Base-by-base conservation (phyloP, 1,140 invertebrate species). In the Telenomus remus region DNA sequence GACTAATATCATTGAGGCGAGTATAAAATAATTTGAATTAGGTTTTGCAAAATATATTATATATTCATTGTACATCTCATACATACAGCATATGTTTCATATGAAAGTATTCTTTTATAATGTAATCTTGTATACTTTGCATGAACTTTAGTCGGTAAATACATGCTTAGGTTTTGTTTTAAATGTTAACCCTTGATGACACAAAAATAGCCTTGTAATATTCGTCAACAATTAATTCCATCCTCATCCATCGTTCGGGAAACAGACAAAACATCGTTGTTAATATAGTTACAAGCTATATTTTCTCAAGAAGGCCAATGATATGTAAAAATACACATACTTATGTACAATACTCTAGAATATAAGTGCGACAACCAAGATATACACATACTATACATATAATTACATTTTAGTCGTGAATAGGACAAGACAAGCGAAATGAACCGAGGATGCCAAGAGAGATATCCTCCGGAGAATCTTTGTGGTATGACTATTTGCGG, bases 311-410 rank as follows among this genome's bases (percentile, higher is more conserved):
- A 87, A 87, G 82, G 85, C 83, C 82, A 84, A 83, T 86, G 83
- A 84, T 86, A 85, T 86, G 85, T 86, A 84, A 86, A 86, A 88
- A 86, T 86, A 87, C 84, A 87, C 86, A 82, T 85, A 84, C 84
- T 82, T 87, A 87, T 87, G 69, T 87, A 86, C 86, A 87, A 85
- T 85, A 82, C 78, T 86, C 84, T 85, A 85, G 81, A 84, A 83
- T 86, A 83, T 84, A 83, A 81, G 82, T 86, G 85, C 82, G 81
- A 79, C 80, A 88, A 85, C 84, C 84, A 86, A 84, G 81, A 86
- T 85, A 86, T 86, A 86, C 83, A 84, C 81, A 86, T 85, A 85
- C 85, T 80, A 82, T 86, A 86, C 85, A 86, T 81, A 80, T 85
- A 81, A 81, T 87, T 80, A 84, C 81, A 84, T 74, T 74, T 79